A percentile compares a stretch with the other conserved stretches of the same genome.
Conservation (phyloP, 1,140 invertebrate species). For the Reticulitermes speratus region DNA sequence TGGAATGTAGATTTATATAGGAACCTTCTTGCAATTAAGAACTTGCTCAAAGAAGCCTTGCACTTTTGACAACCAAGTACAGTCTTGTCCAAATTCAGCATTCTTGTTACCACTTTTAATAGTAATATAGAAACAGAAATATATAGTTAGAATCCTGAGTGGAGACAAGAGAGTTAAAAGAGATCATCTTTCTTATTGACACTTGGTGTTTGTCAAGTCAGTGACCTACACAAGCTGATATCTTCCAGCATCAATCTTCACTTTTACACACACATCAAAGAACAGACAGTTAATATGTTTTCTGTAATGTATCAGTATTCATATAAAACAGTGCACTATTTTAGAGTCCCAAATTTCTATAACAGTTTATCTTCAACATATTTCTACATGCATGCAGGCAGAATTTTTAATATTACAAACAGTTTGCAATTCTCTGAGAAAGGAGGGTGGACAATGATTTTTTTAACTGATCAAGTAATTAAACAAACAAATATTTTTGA, state of each 20-base stretch:
- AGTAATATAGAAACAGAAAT: background rate
- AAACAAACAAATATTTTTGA: constrained; percentile 9
- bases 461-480: background rate
- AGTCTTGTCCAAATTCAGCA: background rate
- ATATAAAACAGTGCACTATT: constrained; percentile 11
- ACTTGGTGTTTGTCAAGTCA: background rate
- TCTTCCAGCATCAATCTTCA: background rate
- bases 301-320: background rate
- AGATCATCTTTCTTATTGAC: background rate
- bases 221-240: background rate
- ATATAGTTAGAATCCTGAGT: background rate
- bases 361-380: background rate
- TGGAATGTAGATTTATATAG: background rate
- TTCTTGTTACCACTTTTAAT: background rate
- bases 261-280: background rate
- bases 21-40: background rate
- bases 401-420: background rate
- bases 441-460: background rate
- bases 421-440: background rate
- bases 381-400: background rate
- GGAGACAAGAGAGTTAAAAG: background rate
- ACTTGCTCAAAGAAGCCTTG: background rate
- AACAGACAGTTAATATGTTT: background rate
- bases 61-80: background rate
- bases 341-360: background rate